These are phyloP conservation scores for Drosophila koepferae DNA, from an alignment of 2,888 invertebrate species.

Conservation along the genomic window DNA sequence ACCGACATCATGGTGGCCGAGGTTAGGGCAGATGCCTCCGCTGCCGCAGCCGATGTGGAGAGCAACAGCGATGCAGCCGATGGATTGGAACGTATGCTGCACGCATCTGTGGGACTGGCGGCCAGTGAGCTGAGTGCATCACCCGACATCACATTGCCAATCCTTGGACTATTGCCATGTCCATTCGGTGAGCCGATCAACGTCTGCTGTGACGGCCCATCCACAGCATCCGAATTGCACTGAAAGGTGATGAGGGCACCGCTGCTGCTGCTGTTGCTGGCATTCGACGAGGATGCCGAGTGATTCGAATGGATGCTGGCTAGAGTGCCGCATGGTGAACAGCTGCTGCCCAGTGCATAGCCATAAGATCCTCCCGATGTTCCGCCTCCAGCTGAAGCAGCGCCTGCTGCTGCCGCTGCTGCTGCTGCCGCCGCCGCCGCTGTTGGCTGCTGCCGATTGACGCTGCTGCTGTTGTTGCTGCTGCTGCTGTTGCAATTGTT, in stretches of 20 bases:
- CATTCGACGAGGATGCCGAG: constrained; percentile 80
- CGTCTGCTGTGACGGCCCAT: constrained; percentile 44
- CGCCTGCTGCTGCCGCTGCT: constrained; percentile 35
- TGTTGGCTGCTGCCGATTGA: constrained; percentile 25
- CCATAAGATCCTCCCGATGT: constrained; percentile 9
- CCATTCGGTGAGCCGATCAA: constrained; percentile 67
- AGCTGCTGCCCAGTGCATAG: constrained; percentile 57
- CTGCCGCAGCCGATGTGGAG: constrained; percentile 79
- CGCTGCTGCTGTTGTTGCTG: constrained; percentile 41
- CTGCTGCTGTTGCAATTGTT: constrained; percentile 24
- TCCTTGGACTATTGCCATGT: constrained; percentile 62
- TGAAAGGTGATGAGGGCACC: constrained; percentile 83
- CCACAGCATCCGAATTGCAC: constrained; percentile 70
- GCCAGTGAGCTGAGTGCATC: constrained; percentile 83
- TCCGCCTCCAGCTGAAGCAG: constrained; percentile 20
- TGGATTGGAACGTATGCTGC: constrained; percentile 84
- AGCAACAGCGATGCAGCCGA: constrained; percentile 83
- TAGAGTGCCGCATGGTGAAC: constrained; percentile 81
- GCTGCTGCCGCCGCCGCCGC: constrained; percentile 23
- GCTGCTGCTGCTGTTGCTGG: constrained; percentile 83
- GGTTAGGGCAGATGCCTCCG: constrained; percentile 67
- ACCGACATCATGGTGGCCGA: constrained; percentile 65
- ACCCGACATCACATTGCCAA: constrained; percentile 61
- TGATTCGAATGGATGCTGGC: constrained; percentile 83
- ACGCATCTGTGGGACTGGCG: constrained; percentile 84